Conservation (phyloP, 2,888 invertebrate species). For the Hofmannophila pseudospretella region DNA sequence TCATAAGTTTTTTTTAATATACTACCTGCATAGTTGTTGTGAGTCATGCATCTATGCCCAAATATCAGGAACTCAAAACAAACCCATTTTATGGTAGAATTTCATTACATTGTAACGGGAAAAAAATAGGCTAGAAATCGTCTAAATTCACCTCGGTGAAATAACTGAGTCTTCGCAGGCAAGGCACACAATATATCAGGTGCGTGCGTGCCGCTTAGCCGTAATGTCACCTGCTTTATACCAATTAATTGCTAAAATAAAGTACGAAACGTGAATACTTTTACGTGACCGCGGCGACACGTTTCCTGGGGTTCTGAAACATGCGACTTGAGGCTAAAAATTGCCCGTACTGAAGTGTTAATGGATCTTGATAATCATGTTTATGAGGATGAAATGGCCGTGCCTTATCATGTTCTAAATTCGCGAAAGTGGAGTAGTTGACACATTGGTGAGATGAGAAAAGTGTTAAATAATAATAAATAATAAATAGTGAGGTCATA, state of each 20-base stretch:
- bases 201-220: conserved; percentile 43
- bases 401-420: background rate
- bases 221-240: conserved; percentile 51
- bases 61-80: too few species aligned
- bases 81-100: too few species aligned
- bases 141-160: too few species aligned
- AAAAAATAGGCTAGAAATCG: too few species aligned
- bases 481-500: too few species aligned
- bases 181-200: conserved; percentile 27
- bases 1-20: too few species aligned
- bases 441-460: too few species aligned
- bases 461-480: too few species aligned
- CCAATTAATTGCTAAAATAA: conserved; percentile 47
- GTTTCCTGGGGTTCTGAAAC: conserved; percentile 23
- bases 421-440: too few species aligned
- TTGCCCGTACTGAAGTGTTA: conserved; percentile 9
- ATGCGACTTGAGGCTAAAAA: conserved; percentile 14
- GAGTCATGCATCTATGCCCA: too few species aligned
- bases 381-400: background rate
- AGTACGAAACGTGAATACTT: conserved; percentile 24
- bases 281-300: conserved; percentile 31
- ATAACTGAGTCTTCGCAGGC: conserved; percentile 14
- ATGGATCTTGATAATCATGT: background rate
- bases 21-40: too few species aligned
- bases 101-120: too few species aligned